Evolutionary conservation across 2,113 vertebrate species (phyloP).

Genomic region (Lutjanus erythropterus): DNA sequence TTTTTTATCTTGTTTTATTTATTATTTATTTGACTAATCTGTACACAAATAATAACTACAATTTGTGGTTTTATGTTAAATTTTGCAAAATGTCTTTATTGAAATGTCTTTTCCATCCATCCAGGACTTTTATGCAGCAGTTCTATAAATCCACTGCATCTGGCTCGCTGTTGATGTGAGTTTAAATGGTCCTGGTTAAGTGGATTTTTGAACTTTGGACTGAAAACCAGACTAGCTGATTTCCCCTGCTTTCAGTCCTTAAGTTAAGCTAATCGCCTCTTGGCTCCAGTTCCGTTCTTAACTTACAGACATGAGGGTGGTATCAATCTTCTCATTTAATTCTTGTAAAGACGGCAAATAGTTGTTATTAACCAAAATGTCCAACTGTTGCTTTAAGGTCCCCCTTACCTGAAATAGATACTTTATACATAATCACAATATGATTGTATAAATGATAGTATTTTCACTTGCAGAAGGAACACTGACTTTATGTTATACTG

Average conservation of each 20-base stretch:
- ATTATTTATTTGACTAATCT: too few relatives aligned
- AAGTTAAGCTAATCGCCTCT: background rate
- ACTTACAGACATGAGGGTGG: background rate
- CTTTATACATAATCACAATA: slow-evolving; percentile 71
- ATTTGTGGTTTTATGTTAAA: background rate
- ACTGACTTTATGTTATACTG: slow-evolving; percentile 64
- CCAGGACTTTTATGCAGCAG: background rate
- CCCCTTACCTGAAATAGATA: slow-evolving; percentile 50
- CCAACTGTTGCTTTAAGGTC: slow-evolving; percentile 9
- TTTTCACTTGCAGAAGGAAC: slow-evolving; percentile 69
- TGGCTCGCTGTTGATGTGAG: too few relatives aligned
- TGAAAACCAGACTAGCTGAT: too few relatives aligned
- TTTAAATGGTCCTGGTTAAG: too few relatives aligned
- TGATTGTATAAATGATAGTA: slow-evolving; percentile 76
- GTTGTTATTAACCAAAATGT: slow-evolving; percentile 18
- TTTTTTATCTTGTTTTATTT: too few relatives aligned
- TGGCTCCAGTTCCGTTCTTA: background rate
- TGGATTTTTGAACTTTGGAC: too few relatives aligned
- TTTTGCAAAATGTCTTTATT: too few relatives aligned
- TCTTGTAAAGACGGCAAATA: background rate
- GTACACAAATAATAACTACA: background rate
- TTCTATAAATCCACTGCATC: background rate
- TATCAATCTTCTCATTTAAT: slow-evolving; percentile 2
- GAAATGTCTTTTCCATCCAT: background rate
- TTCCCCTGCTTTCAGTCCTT: too few relatives aligned